A percentile compares a stretch with the other conserved stretches of the same genome.
phyloP scores from a whole-genome alignment of 2,888 invertebrate species.

The Sminthurides aquaticus region DNA sequence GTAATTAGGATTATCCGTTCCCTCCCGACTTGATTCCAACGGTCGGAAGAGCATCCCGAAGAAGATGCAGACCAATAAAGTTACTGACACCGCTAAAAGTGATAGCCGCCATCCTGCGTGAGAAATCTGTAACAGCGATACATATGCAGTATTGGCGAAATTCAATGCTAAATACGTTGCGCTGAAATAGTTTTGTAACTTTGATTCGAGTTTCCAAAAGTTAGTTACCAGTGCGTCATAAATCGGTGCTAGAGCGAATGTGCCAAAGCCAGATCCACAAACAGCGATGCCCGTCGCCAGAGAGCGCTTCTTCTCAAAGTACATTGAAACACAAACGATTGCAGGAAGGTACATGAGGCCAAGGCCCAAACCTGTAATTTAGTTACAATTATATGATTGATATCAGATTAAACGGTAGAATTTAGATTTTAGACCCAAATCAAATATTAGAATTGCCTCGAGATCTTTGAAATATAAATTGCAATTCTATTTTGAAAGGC shows the following conservation, averaged over 20 bases:
- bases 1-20: conserved; percentile 16
- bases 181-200: background rate
- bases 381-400: too few species aligned
- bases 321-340: conserved; percentile 93
- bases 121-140: conserved; percentile 50
- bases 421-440: too few species aligned
- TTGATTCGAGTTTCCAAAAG: background rate
- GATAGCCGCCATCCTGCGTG: conserved; percentile 80
- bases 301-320: conserved; percentile 89
- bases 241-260: conserved; percentile 80
- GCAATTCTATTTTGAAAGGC: background rate
- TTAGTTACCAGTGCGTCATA: conserved; percentile 55
- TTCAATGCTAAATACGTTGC: background rate
- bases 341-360: conserved; percentile 96
- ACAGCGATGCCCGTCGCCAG: conserved; percentile 91
- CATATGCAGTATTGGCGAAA: background rate
- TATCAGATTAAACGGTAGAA: too few species aligned
- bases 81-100: conserved; percentile 72
- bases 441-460: too few species aligned
- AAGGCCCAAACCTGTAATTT: conserved; percentile 81
- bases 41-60: conserved; percentile 88
- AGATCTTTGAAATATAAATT: too few species aligned
- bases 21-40: conserved; percentile 49
- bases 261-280: conserved; percentile 93
- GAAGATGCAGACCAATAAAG: conserved; percentile 77